Conservation (phyloP, 23 tunicate species). For the Ascidia mentula region DNA sequence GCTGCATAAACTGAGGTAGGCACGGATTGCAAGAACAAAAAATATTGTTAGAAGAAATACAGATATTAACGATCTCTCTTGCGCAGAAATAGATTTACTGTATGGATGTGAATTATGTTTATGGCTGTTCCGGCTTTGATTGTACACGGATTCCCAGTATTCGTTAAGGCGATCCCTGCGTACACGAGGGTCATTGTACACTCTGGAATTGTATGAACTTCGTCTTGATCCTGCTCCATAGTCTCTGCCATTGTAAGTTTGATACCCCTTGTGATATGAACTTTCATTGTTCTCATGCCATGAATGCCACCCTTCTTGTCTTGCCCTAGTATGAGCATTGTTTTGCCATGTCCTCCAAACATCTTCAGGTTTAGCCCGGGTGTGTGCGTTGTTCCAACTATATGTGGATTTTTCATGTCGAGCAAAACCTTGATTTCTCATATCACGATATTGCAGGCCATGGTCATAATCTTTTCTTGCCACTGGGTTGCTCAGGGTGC, state of each 20-base stretch:
- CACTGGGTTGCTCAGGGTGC: conserved; percentile 13
- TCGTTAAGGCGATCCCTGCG: neutral
- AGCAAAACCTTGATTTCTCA: neutral
- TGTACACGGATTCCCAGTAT: neutral
- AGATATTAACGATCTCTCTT: neutral
- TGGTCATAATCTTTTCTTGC: conserved; percentile 24
- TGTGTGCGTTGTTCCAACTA: neutral
- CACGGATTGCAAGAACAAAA: neutral
- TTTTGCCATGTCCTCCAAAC: conserved; percentile 42
- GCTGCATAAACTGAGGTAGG: neutral
- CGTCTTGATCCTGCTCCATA: neutral
- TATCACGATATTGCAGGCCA: neutral
- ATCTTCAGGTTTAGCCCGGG: conserved; percentile 47
- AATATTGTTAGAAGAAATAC: neutral
- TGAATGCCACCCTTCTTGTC: too few relatives aligned
- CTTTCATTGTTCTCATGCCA: neutral
- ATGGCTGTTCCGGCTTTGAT: neutral
- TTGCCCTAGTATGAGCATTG: too few relatives aligned
- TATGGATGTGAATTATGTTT: neutral
- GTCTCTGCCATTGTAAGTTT: neutral
- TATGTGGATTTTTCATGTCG: neutral
- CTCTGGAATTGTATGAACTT: neutral
- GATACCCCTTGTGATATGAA: neutral
- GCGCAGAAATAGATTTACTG: neutral
- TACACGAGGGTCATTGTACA: neutral